Conservation (phyloP, 1,140 invertebrate species). For the Drosophila sucinea region DNA sequence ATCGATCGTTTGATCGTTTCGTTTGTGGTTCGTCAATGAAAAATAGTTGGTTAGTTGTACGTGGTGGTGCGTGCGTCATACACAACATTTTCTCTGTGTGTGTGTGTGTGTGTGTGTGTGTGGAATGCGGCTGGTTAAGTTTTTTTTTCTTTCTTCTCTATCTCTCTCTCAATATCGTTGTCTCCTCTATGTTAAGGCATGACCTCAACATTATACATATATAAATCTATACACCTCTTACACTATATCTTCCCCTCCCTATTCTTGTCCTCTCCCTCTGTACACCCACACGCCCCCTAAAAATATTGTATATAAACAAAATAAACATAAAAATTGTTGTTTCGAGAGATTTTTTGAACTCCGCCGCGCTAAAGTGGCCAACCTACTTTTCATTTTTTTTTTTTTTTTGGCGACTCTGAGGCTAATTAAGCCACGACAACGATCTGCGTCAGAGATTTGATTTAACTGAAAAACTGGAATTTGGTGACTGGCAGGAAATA, state of each 20-base stretch:
- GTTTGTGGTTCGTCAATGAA: conserved; percentile 47
- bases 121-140: conserved; percentile 67
- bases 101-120: neutral
- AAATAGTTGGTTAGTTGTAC: conserved; percentile 36
- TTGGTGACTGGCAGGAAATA: conserved; percentile 44
- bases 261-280: neutral
- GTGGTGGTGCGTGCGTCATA: conserved; percentile 57
- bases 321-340: conserved; percentile 36
- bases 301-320: conserved; percentile 44
- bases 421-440: conserved; percentile 48
- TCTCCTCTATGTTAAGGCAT: conserved; percentile 45
- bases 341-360: conserved; percentile 39
- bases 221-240: neutral
- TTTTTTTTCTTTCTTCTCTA: neutral
- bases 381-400: conserved; percentile 42
- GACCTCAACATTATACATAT: conserved; percentile 38
- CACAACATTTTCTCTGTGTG: conserved; percentile 14
- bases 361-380: conserved; percentile 41
- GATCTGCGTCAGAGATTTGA: conserved; percentile 42
- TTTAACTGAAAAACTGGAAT: conserved; percentile 41
- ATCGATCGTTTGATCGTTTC: neutral
- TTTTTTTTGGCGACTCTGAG: conserved; percentile 32
- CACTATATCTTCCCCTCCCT: neutral
- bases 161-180: conserved; percentile 14
- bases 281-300: conserved; percentile 42